Evolutionary conservation across 1,140 invertebrate genomes (phyloP).

Genomic region (Drosophila micromelanica): DNA sequence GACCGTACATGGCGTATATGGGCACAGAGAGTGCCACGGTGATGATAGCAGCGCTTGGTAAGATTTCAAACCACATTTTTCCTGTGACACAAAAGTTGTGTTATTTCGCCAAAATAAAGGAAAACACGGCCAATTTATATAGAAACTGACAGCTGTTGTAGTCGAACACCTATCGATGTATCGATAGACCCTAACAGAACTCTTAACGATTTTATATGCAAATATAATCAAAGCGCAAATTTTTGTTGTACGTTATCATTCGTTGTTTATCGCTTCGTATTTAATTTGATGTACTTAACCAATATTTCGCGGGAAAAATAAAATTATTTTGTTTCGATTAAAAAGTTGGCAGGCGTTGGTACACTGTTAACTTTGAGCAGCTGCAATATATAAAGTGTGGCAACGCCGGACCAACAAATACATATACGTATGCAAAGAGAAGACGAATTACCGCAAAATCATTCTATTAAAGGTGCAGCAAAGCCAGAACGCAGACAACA

Average conservation of each 20-base stretch:
- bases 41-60: slow-evolving; percentile 87
- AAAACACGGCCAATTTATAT: slow-evolving; percentile 31
- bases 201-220: neutral
- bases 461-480: slow-evolving; percentile 46
- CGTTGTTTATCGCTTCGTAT: neutral
- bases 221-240: neutral
- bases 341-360: slow-evolving; percentile 9
- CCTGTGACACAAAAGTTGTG: slow-evolving; percentile 38
- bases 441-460: slow-evolving; percentile 53
- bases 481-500: slow-evolving; percentile 20
- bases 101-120: slow-evolving; percentile 50
- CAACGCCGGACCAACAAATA: slow-evolving; percentile 28
- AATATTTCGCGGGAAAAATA: neutral
- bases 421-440: slow-evolving; percentile 40
- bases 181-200: slow-evolving; percentile 15
- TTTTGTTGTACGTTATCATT: neutral
- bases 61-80: slow-evolving; percentile 88
- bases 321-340: slow-evolving; percentile 5
- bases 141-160: slow-evolving; percentile 39
- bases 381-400: slow-evolving; percentile 29
- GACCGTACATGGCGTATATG: slow-evolving; percentile 86
- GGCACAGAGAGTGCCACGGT: slow-evolving; percentile 86
- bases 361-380: slow-evolving; percentile 22
- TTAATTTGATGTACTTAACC: neutral
- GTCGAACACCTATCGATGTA: slow-evolving; percentile 19